Conservation (phyloP, 2,113 vertebrate species). For the Romanogobio albipinnatus region DNA sequence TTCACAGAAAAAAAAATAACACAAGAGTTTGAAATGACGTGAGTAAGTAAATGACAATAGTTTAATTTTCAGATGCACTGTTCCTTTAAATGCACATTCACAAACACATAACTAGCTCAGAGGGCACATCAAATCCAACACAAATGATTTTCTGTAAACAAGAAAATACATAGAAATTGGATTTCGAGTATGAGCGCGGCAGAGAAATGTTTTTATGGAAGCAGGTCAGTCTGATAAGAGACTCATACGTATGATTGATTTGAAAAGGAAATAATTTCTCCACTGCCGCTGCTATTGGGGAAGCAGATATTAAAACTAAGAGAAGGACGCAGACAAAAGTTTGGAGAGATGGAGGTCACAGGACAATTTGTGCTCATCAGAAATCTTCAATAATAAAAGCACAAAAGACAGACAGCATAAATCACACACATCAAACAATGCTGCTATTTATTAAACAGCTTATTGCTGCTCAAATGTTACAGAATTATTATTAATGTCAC, state of each 20-base stretch:
- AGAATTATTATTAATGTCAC: no score
- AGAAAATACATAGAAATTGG: conserved; percentile 52
- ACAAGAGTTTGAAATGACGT: neutral
- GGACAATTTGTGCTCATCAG: conserved; percentile 53
- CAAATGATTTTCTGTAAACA: conserved; percentile 33
- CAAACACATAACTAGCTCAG: neutral
- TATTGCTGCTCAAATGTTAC: neutral
- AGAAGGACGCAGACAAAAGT: conserved; percentile 41
- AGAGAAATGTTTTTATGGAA: conserved; percentile 52
- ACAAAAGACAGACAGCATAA: neutral
- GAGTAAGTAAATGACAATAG: no score
- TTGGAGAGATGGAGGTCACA: conserved; percentile 45
- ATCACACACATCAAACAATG: neutral
- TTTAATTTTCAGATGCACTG: no score
- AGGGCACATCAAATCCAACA: conserved; percentile 33
- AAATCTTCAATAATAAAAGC: conserved; percentile 55
- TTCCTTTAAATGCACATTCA: neutral
- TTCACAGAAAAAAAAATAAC: neutral
- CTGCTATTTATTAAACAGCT: no score
- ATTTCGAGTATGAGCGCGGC: conserved; percentile 35
- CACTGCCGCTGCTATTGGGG: conserved; percentile 60
- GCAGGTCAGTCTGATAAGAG: conserved; percentile 66
- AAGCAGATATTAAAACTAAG: conserved; percentile 62
- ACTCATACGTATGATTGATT: conserved; percentile 71
- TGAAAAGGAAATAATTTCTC: conserved; percentile 69